Percentiles rank a stretch among this genome's conserved stretches.
Conservation (phyloP, 2,797 vertebrate species). For the Peromyscus aztecus region DNA sequence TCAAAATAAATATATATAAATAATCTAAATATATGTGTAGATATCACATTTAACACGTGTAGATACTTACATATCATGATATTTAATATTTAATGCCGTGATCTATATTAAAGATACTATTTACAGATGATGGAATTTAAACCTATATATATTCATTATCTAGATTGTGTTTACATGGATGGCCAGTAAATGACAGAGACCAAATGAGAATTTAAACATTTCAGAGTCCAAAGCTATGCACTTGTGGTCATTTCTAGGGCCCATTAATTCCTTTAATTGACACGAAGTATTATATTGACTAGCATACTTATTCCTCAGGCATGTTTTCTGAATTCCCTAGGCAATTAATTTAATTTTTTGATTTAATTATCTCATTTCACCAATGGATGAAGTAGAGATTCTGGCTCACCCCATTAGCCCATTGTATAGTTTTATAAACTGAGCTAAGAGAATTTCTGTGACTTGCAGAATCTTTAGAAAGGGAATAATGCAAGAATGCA, state of each 20-base stretch:
- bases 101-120: not conserved
- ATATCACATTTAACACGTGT: not conserved
- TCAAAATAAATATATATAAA: not conserved
- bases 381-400: not conserved
- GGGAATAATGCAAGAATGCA: not conserved
- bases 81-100: conserved; percentile 38
- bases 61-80: not conserved
- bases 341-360: conserved; percentile 19
- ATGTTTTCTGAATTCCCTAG: not conserved
- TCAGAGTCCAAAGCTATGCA: not conserved
- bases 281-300: conserved; percentile 18
- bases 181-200: not conserved
- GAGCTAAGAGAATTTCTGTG: conserved; percentile 25
- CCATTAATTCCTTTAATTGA: not conserved
- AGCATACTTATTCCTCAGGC: not conserved
- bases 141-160: conserved; percentile 13
- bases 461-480: not conserved
- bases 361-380: not conserved
- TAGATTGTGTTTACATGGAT: not conserved
- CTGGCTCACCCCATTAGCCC: not conserved
- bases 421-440: conserved; percentile 46
- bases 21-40: not conserved
- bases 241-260: not conserved
- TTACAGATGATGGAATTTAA: conserved; percentile 59
- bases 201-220: conserved; percentile 37